A percentile compares a stretch with the other conserved stretches of the same genome.
Evolutionary conservation across 2,888 invertebrate species (phyloP).

Genomic region (Conchocele bisecta): DNA sequence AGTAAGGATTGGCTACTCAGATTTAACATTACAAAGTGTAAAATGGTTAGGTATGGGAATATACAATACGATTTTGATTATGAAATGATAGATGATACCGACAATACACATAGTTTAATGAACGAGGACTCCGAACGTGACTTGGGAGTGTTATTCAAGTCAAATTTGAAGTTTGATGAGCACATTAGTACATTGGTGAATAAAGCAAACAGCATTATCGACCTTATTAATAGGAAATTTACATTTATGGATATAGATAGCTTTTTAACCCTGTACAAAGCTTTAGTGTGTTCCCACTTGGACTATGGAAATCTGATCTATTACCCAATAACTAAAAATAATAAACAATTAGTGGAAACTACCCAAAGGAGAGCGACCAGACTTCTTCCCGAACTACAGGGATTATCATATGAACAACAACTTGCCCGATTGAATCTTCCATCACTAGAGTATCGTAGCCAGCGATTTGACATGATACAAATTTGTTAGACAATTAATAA

Average conservation of each 20-base stretch:
- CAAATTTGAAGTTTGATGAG: slow-evolving; percentile 11
- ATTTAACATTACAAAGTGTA: slow-evolving; percentile 30
- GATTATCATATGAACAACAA: neutral
- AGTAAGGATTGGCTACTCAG: slow-evolving; percentile 23
- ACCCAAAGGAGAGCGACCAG: slow-evolving; percentile 4
- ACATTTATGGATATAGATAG: slow-evolving; percentile 18
- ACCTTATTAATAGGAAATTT: slow-evolving; percentile 25
- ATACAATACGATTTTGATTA: slow-evolving; percentile 5
- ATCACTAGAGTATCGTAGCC: too few species aligned
- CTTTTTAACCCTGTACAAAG: slow-evolving; percentile 21
- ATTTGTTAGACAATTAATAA: too few species aligned
- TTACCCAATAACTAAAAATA: slow-evolving; percentile 8
- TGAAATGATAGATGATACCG: slow-evolving; percentile 3
- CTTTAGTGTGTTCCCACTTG: slow-evolving; percentile 8
- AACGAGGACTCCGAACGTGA: slow-evolving; percentile 3
- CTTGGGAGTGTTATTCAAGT: slow-evolving; percentile 11
- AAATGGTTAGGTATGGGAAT: slow-evolving; percentile 4
- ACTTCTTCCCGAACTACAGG: slow-evolving; percentile 9
- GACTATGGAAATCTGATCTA: slow-evolving; percentile 26
- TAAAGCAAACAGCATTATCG: slow-evolving; percentile 19
- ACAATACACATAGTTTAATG: neutral
- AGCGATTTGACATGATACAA: too few species aligned
- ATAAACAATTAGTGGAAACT: slow-evolving; percentile 13
- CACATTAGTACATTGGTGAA: slow-evolving; percentile 12
- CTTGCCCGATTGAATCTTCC: too few species aligned